Base-by-base conservation (phyloP, 2,888 invertebrate species). In the Ctenicera cuprea region DNA sequence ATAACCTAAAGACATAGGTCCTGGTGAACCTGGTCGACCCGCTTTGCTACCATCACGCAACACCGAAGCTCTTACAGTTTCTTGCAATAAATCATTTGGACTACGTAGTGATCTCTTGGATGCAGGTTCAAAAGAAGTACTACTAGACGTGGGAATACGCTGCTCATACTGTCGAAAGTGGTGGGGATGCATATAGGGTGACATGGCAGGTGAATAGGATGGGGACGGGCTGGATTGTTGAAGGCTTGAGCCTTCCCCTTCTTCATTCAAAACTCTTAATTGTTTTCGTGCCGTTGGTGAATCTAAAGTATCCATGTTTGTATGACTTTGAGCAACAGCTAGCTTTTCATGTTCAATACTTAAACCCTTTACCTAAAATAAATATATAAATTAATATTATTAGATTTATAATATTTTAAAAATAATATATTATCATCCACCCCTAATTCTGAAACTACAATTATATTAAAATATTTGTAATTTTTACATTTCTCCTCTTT, bases 341-440 rank as follows among this genome's bases (percentile, higher is more conserved):
- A 92, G 82, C 83, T 91, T 91, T 83, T 91, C 93, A 82, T 93
- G 93, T 87, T 93, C 93, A 82, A 93, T 93, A 84, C 94, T 94
- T 84, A 94, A 87, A 78, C 94, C 94, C 87, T 94, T 94, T 59
- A 94, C 93, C 93, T 93, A 82, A 4, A 82, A 82, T 26, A 26
- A 26, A 26, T 26, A 26, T 3, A 26, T n/a, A n/a, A n/a, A n/a
- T n/a, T n/a, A n/a, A n/a, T n/a, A n/a, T n/a, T n/a, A n/a, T n/a
- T n/a, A n/a, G n/a, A n/a, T n/a, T n/a, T n/a, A n/a, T n/a, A n/a
- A n/a, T n/a, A n/a, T n/a, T n/a, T n/a, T n/a, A n/a, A n/a, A n/a
- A n/a, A n/a, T n/a, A n/a, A n/a, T n/a, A n/a, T n/a, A n/a, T n/a
- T n/a, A n/a, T n/a, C n/a, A n/a, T n/a, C n/a, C n/a, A n/a, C n/a